Conservation (phyloP, 2,797 vertebrate genomes). For the Microchirus variegatus region DNA sequence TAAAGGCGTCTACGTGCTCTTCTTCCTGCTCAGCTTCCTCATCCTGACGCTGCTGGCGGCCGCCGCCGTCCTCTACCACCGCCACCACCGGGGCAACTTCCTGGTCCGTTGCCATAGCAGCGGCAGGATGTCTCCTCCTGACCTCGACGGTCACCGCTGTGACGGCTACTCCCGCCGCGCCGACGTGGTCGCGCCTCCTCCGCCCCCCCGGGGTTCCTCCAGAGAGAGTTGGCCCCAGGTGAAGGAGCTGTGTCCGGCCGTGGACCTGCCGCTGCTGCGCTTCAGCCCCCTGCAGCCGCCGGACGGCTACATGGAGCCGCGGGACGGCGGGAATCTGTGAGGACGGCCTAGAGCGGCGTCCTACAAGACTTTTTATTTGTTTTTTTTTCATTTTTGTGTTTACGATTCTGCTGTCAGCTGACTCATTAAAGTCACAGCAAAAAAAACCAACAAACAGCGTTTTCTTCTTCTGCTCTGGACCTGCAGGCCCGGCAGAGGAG, state of each 20-base stretch:
- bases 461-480: too few relatives aligned
- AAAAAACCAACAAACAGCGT: too few relatives aligned
- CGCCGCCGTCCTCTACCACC: conserved; percentile 61
- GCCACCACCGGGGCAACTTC: conserved; percentile 69
- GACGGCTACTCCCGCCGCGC: neutral
- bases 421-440: conserved; percentile 44
- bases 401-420: neutral
- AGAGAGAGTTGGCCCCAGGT: conserved; percentile 52
- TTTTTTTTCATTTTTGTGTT: conserved; percentile 4
- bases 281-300: conserved; percentile 69
- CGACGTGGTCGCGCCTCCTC: conserved; percentile 52
- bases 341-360: neutral
- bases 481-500: too few relatives aligned
- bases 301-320: conserved; percentile 40
- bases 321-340: conserved; percentile 50
- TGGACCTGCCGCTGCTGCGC: conserved; percentile 74
- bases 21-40: conserved; percentile 78
- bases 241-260: conserved; percentile 44
- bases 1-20: conserved; percentile 70
- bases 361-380: neutral
- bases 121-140: conserved; percentile 23
- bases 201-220: conserved; percentile 45
- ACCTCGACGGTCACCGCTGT: conserved; percentile 26
- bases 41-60: conserved; percentile 63
- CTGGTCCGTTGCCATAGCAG: conserved; percentile 57